Conservation (phyloP, 2,113 vertebrate species). For the Tetraodon nigroviridis region DNA sequence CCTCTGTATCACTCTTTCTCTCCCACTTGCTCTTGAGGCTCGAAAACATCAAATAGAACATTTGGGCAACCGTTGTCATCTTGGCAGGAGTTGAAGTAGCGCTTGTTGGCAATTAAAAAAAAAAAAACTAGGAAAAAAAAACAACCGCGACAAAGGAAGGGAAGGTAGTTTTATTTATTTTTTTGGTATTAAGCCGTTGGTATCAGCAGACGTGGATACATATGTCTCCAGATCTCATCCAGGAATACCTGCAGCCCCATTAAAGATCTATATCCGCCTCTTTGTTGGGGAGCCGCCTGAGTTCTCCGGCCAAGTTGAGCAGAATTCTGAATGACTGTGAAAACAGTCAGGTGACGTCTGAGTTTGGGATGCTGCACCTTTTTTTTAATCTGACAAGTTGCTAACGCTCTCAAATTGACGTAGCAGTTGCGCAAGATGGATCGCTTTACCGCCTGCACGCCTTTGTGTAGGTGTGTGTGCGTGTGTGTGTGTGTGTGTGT, state of each 20-base stretch:
- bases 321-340: slow-evolving; percentile 50
- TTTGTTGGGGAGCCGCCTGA: slow-evolving; percentile 41
- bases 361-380: slow-evolving; percentile 60
- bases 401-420: slow-evolving; percentile 53
- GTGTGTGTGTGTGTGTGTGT: slow-evolving; percentile 42
- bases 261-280: slow-evolving; percentile 49
- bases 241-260: slow-evolving; percentile 54
- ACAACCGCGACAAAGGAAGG: slow-evolving; percentile 1
- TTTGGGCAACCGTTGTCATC: slow-evolving; percentile 66
- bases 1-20: slow-evolving; percentile 55
- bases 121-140: not conserved
- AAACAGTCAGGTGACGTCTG: slow-evolving; percentile 59
- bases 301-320: slow-evolving; percentile 49
- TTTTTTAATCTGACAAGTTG: slow-evolving; percentile 59
- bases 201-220: slow-evolving; percentile 61
- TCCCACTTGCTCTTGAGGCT: slow-evolving; percentile 70
- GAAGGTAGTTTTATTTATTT: slow-evolving; percentile 24
- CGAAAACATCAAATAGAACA: slow-evolving; percentile 69
- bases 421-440: slow-evolving; percentile 35
- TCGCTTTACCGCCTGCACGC: slow-evolving; percentile 12
- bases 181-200: slow-evolving; percentile 48
- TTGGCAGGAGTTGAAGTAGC: slow-evolving; percentile 66
- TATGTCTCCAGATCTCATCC: slow-evolving; percentile 54
- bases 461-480: slow-evolving; percentile 35
- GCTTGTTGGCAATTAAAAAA: slow-evolving; percentile 32